A percentile compares a stretch with the other conserved stretches of the same genome.
Conservation (phyloP, 37 sponge, comb jelly and placozoan genomes). For the Lycopodina hypogea region DNA sequence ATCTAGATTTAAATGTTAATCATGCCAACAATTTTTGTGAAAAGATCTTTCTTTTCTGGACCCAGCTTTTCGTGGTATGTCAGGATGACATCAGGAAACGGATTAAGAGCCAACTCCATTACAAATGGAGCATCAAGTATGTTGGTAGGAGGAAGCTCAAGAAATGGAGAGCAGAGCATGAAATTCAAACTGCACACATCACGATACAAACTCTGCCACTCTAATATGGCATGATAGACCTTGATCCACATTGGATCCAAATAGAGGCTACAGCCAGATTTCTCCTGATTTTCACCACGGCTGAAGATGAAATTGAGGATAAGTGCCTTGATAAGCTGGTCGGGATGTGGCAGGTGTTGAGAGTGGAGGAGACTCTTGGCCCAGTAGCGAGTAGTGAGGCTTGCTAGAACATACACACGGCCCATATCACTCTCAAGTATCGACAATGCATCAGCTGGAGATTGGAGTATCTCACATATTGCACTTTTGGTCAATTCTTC, state of each 20-base stretch:
- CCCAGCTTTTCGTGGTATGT: neutral
- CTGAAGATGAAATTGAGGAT: neutral
- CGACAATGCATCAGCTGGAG: neutral
- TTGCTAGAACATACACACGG: neutral
- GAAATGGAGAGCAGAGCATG: neutral
- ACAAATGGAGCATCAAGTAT: no score
- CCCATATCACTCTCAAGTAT: neutral
- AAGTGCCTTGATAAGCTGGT: constrained; percentile 1
- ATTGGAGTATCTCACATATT: neutral
- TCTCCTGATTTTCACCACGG: neutral
- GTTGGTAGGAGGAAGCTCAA: no score
- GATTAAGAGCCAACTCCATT: no score
- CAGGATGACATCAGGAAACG: no score
- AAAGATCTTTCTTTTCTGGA: neutral
- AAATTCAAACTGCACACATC: neutral
- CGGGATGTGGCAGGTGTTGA: neutral
- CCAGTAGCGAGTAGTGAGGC: neutral
- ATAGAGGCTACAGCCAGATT: neutral
- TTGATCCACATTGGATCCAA: constrained; percentile 2
- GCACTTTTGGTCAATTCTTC: neutral
- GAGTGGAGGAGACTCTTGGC: neutral
- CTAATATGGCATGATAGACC: neutral
- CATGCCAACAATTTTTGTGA: neutral
- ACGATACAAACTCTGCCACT: constrained; percentile 8
- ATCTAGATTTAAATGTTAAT: neutral